phyloP scores from a whole-genome alignment of 2,113 vertebrate species.

The Oryzias javanicus region DNA sequence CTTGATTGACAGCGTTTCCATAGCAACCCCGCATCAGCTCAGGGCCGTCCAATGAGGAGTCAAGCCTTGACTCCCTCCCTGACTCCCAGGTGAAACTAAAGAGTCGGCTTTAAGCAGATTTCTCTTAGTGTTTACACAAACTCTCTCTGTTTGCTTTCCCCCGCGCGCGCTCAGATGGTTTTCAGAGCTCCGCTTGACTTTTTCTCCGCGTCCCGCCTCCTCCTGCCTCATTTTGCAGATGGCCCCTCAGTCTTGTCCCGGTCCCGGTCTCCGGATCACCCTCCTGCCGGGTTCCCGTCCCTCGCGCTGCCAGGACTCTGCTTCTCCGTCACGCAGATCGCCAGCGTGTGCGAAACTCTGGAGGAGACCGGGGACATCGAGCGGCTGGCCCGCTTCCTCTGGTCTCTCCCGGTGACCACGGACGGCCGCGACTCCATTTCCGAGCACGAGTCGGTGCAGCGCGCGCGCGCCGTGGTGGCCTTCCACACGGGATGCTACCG shows the following conservation, averaged over 20 bases:
- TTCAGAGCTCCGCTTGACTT: conserved; percentile 95
- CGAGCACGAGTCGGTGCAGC: conserved; percentile 97
- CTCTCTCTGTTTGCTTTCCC: conserved; percentile 38
- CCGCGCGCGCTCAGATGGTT: conserved; percentile 84
- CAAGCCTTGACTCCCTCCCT: conserved; percentile 85
- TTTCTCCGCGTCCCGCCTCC: conserved; percentile 88
- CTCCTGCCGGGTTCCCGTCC: conserved; percentile 50
- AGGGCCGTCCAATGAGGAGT: conserved; percentile 90
- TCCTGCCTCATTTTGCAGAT: conserved; percentile 89
- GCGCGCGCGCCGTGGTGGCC: conserved; percentile 94
- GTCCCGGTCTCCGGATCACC: conserved; percentile 86
- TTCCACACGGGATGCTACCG: conserved; percentile 96
- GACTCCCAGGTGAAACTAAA: conserved; percentile 88
- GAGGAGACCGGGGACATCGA: conserved; percentile 98
- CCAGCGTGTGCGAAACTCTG: conserved; percentile 97
- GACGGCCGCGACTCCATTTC: conserved; percentile 95
- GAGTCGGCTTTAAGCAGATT: conserved; percentile 83
- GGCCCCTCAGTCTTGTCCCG: conserved; percentile 80
- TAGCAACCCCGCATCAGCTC: conserved; percentile 88
- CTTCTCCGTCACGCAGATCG: conserved; percentile 97
- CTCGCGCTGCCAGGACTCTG: conserved; percentile 78
- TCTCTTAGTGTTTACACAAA: no score
- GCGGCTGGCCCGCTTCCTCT: conserved; percentile 95
- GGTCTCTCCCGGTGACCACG: conserved; percentile 93
- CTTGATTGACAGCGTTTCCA: conserved; percentile 93